Evolutionary conservation across 2,797 vertebrate species (phyloP).

Genomic region (Falco naumanni): DNA sequence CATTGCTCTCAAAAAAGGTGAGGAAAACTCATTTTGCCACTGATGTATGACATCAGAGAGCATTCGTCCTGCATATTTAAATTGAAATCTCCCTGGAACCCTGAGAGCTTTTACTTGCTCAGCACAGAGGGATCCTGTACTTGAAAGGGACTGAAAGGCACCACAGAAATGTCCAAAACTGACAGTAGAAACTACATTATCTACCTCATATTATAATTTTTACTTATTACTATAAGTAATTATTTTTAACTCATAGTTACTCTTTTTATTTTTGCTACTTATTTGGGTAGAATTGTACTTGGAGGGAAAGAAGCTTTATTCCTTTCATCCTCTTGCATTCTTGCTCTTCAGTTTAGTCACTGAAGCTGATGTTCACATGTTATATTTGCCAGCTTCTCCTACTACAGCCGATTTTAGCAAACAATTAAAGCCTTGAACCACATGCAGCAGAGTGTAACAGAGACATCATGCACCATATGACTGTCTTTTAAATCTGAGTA

Average conservation of each 20-base stretch:
- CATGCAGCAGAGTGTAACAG: background rate
- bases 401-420: background rate
- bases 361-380: background rate
- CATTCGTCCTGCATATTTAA: background rate
- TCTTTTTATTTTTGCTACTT: background rate
- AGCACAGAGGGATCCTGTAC: background rate
- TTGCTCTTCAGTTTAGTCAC: background rate
- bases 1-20: background rate
- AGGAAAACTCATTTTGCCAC: background rate
- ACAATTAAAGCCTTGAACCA: background rate
- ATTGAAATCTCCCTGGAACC: background rate
- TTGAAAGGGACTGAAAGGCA: background rate
- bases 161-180: background rate
- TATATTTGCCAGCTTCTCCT: background rate
- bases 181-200: background rate
- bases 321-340: background rate
- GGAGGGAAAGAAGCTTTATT: background rate
- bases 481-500: background rate
- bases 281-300: background rate
- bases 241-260: background rate
- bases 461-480: background rate
- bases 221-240: background rate
- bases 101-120: background rate
- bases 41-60: background rate
- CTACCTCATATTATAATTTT: background rate